A percentile compares a stretch with the other conserved stretches of the same genome.
phyloP scores from a whole-genome alignment of 2,113 vertebrate genomes.

The Labrus mixtus region DNA sequence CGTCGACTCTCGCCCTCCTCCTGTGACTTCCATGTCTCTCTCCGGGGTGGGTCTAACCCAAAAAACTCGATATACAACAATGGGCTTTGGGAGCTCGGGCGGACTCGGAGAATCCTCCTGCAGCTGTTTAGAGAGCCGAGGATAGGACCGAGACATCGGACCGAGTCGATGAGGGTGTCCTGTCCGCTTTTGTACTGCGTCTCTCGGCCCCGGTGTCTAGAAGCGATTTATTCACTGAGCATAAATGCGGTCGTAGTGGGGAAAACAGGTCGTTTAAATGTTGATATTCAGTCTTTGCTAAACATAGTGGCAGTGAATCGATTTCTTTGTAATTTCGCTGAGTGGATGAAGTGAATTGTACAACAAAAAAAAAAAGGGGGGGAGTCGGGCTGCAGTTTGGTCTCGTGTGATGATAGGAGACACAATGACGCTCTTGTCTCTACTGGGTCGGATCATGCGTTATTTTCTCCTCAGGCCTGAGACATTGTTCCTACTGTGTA shows the following conservation, averaged over 20 bases:
- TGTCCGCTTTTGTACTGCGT: conserved; percentile 39
- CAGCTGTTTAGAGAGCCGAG: conserved; percentile 50
- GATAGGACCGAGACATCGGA: conserved; percentile 45
- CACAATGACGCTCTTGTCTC: conserved; percentile 99
- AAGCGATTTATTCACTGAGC: conserved; percentile 31
- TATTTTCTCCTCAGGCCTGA: conserved; percentile 99
- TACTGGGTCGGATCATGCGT: conserved; percentile 99
- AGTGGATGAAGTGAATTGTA: conserved; percentile 76
- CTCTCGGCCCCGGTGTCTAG: conserved; percentile 32
- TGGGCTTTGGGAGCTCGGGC: conserved; percentile 55
- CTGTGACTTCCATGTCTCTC: conserved; percentile 29
- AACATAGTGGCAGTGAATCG: conserved; percentile 20
- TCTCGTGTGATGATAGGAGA: conserved; percentile 96
- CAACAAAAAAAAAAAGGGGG: conserved; percentile 13
- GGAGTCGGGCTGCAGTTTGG: conserved; percentile 67
- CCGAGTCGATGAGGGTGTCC: conserved; percentile 47
- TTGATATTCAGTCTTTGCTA: conserved; percentile 15
- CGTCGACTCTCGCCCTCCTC: not conserved
- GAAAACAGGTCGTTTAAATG: conserved; percentile 20
- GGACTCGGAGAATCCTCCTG: conserved; percentile 39
- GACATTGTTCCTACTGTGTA: conserved; percentile 95
- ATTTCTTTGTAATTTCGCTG: conserved; percentile 31
- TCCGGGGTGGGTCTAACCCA: conserved; percentile 41
- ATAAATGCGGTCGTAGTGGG: conserved; percentile 31
- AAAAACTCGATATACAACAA: conserved; percentile 39